Evolutionary conservation across 2,797 vertebrate species (phyloP), one percentile per base, ranked within the genome.

Genomic region (Sparidentex hasta): DNA sequence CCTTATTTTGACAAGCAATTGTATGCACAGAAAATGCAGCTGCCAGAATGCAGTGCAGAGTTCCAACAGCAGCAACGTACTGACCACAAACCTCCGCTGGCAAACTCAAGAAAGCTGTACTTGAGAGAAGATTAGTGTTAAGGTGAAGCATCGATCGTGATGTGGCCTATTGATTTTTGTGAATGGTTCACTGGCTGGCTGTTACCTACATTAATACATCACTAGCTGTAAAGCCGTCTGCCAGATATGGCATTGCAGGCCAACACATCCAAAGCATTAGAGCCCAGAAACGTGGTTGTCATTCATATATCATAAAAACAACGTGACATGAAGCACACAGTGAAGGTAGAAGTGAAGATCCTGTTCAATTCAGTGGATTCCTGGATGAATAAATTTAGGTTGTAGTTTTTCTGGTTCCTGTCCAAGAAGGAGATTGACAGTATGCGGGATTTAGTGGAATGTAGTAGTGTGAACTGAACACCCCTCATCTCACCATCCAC

Each of bases 71-170:
- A 54, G 20, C 50, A 62, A 29, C 7, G 29, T 75, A 52, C 20
- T 38, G 16, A 63, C n/a, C 4, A 44, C 12, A 18, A 76, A 76
- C 52, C 69, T 21, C 64, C 20, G 0, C 47, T 23, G 63, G 50
- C 29, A 68, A 68, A 68, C 29, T 57, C 25, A 70, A 38, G 13
- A 21, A 70, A 44, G 13, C 14, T 75, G 18, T n/a, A 33, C 50
- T 68, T 66, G n/a, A 57, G 64, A 44, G 9, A 59, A 12, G 3
- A 68, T 5, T 7, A 69, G 29, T 50, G 38, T 63, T 57, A 25
- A 21, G 18, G 13, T 38, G 48, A 62, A 18, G 47, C 43, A 50
- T 0, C 50, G 12, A 78, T 14, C 46, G 20, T 7, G 11, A 66
- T 27, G 56, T 33, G 20, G 46, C 4, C 46, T 23, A 21, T 20